These are phyloP conservation scores for Tenebrosternarchus preto DNA, from an alignment of 2,113 vertebrate genomes.

Conservation along the genomic window DNA sequence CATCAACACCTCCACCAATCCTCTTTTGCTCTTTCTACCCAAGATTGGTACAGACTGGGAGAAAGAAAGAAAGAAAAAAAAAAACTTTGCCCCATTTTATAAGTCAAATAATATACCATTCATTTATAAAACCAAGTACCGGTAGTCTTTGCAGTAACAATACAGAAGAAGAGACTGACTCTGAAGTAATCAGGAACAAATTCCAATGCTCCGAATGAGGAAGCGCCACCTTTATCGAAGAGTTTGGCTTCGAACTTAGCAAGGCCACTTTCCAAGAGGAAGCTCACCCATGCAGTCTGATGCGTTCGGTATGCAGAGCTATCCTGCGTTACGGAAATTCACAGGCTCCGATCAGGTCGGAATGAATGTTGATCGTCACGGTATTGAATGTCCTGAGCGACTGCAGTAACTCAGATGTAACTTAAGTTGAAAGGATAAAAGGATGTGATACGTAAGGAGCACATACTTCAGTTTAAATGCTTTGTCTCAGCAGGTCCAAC, in stretches of 20 bases:
- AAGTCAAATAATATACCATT: too few relatives aligned
- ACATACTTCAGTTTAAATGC: background rate
- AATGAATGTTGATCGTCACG: too few relatives aligned
- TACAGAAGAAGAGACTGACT: conserved; percentile 5
- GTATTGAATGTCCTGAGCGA: too few relatives aligned
- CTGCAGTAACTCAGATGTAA: background rate
- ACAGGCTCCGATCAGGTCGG: too few relatives aligned
- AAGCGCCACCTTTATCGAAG: background rate
- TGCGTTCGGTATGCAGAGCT: too few relatives aligned
- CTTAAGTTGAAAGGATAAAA: conserved; percentile 2
- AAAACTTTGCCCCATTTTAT: too few relatives aligned
- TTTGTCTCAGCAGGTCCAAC: conserved; percentile 14
- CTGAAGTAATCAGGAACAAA: background rate
- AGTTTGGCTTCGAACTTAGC: too few relatives aligned
- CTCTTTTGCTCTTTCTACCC: conserved; percentile 51
- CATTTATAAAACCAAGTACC: conserved; percentile 17
- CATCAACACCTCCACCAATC: conserved; percentile 53
- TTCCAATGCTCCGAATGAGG: background rate
- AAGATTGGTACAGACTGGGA: conserved; percentile 37
- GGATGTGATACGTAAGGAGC: background rate
- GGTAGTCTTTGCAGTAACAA: conserved; percentile 21
- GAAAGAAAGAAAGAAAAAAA: conserved; percentile 27
- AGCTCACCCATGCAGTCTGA: too few relatives aligned
- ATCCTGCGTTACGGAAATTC: too few relatives aligned
- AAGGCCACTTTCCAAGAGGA: too few relatives aligned